Conservation (phyloP, 2,888 invertebrate genomes). For the Trichacis sp. region DNA sequence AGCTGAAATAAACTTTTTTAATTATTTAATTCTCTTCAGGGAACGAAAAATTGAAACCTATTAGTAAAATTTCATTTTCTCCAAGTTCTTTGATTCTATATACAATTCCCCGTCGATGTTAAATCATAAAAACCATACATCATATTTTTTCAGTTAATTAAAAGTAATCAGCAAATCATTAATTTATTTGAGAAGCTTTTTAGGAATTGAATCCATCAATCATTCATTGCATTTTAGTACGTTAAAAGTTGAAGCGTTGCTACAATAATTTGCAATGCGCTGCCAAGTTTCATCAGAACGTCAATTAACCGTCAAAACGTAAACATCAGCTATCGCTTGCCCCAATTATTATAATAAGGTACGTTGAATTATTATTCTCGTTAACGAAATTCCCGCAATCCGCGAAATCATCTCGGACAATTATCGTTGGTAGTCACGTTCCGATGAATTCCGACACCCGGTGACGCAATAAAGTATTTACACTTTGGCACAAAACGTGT, state of each 20-base stretch:
- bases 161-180: no score
- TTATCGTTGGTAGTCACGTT: slow-evolving; percentile 42
- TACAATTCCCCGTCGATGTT: no score
- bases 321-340: slow-evolving; percentile 41
- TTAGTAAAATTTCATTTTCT: no score
- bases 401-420: slow-evolving; percentile 36
- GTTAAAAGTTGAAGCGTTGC: background rate
- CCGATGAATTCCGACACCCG: slow-evolving; percentile 42
- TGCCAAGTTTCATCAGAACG: slow-evolving; percentile 37
- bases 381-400: slow-evolving; percentile 41
- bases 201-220: no score
- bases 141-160: no score
- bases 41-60: no score
- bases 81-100: no score
- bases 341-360: slow-evolving; percentile 41
- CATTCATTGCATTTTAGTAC: background rate
- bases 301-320: slow-evolving; percentile 38
- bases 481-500: slow-evolving; percentile 34
- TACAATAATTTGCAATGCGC: slow-evolving; percentile 20
- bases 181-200: no score
- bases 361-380: slow-evolving; percentile 44
- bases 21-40: no score
- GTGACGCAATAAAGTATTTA: slow-evolving; percentile 32
- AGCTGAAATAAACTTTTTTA: no score
- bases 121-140: no score